Base-by-base conservation (phyloP, 1,140 invertebrate genomes). In the Atta cephalotes region DNA sequence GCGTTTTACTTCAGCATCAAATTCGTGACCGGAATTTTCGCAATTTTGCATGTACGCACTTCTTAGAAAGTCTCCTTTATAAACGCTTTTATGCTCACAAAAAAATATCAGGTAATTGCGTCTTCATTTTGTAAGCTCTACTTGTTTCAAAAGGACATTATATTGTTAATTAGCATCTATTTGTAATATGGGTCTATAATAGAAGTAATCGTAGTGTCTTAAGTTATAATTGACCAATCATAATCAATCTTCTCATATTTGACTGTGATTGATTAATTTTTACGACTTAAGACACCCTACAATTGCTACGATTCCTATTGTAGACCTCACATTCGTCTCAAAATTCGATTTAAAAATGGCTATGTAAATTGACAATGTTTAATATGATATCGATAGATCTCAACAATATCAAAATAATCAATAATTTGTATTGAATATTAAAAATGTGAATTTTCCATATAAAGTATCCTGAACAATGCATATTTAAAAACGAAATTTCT, bases 101-200 rank as follows among this genome's bases (percentile, higher is more conserved):
- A 45, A 9, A 45, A 74, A 82, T 82, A 45, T 5, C 35, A n/a
- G 16, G 16, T 82, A 79, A 66, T 68, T 51, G 35, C 1, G 9
- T 39, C 63, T 21, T 56, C 9, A 53, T 7, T 18, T 14, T 62
- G 25, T 21, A 14, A 45, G 25, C 39, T 14, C 25, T 58, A 25
- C 28, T n/a, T n/a, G n/a, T 2, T 76, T 74, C 12, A 63, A 84
- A 84, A 16, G 3, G 1, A 0, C 4, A 1, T 21, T 62, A 62
- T 31, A 9, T 16, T 62, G 18, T 16, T 62, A 25, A 25, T 7
- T 62, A n/a, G 49, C 25, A n/a, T 49, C 56, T 16, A 18, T n/a
- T n/a, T 56, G 53, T n/a, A 35, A 74, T 39, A 39, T 7, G 35
- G 6, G 0, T 39, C 35, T 39, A 39, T 7, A 39, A 39, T 39